Percentiles rank a stretch among this genome's conserved stretches.
phyloP scores from a whole-genome alignment of 2,888 invertebrate species.

The Erynnis tages region DNA sequence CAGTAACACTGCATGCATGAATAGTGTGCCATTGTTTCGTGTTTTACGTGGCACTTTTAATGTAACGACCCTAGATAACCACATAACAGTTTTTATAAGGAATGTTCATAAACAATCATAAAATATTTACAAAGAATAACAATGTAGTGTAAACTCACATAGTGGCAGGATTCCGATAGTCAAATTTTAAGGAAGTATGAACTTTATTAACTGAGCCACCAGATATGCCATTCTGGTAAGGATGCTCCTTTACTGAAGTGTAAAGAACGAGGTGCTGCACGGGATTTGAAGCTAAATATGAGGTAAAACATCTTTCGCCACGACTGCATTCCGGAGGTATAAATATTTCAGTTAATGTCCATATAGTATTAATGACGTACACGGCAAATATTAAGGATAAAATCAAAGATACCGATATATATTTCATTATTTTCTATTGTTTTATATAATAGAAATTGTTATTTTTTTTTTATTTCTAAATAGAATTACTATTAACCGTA shows the following conservation, averaged over 20 bases:
- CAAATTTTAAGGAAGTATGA: constrained; percentile 83
- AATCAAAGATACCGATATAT: constrained; percentile 83
- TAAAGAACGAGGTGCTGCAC: constrained; percentile 86
- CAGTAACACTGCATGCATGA: constrained; percentile 86
- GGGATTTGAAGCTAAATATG: constrained; percentile 85
- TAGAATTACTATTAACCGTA: background rate
- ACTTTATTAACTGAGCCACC: constrained; percentile 77
- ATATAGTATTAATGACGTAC: constrained; percentile 88
- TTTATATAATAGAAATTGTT: background rate
- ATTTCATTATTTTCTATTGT: constrained; percentile 54
- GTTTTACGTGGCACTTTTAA: constrained; percentile 88
- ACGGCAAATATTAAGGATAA: constrained; percentile 84
- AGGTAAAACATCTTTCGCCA: constrained; percentile 84
- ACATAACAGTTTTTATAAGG: too few relatives aligned
- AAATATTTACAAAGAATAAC: constrained; percentile 8
- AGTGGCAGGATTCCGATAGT: constrained; percentile 79
- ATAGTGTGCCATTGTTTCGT: constrained; percentile 91
- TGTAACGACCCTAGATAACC: constrained; percentile 85
- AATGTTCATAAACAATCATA: too few relatives aligned
- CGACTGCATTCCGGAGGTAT: constrained; percentile 85
- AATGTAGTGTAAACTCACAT: constrained; percentile 58
- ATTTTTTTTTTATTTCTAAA: background rate
- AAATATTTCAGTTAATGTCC: constrained; percentile 88
- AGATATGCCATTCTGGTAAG: constrained; percentile 73
- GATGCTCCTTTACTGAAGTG: constrained; percentile 83